phyloP scores from a whole-genome alignment of 1,140 invertebrate genomes.

The Gerris buenoi region DNA sequence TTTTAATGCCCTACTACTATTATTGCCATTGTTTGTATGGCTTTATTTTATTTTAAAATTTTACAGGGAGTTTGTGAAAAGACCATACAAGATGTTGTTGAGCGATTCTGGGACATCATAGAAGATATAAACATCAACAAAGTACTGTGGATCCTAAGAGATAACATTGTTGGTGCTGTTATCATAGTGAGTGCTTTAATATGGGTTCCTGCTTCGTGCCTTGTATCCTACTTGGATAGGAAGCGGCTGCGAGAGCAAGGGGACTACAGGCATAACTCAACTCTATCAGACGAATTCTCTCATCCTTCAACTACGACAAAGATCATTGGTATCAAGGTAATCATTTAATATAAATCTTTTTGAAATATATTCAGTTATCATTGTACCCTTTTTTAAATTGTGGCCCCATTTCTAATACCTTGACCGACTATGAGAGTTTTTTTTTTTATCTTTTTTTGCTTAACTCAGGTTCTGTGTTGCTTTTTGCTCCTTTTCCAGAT shows the following conservation, averaged over 20 bases:
- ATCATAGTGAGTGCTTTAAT: slow-evolving; percentile 74
- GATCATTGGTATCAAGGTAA: neutral
- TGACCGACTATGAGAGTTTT: too few species aligned
- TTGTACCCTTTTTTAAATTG: too few species aligned
- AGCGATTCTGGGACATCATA: slow-evolving; percentile 91
- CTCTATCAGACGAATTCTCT: neutral
- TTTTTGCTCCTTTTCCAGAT: too few species aligned
- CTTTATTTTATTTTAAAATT: too few species aligned
- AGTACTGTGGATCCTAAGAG: slow-evolving; percentile 67
- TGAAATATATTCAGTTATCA: too few species aligned
- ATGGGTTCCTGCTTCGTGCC: slow-evolving; percentile 78
- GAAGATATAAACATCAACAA: slow-evolving; percentile 91
- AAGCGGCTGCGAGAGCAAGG: slow-evolving; percentile 36
- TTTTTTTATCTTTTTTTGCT: too few species aligned
- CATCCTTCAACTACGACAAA: neutral
- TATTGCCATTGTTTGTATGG: too few species aligned
- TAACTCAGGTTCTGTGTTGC: too few species aligned
- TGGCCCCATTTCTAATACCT: too few species aligned
- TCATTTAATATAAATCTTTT: too few species aligned
- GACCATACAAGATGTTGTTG: slow-evolving; percentile 85
- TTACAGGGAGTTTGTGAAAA: slow-evolving; percentile 79
- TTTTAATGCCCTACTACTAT: too few species aligned
- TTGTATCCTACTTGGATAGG: slow-evolving; percentile 64
- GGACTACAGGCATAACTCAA: neutral
- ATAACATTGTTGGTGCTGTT: slow-evolving; percentile 81